Evolutionary conservation across 1,140 invertebrate species (phyloP), one percentile per base, ranked within the genome.

Genomic region (Bombus confusus): DNA sequence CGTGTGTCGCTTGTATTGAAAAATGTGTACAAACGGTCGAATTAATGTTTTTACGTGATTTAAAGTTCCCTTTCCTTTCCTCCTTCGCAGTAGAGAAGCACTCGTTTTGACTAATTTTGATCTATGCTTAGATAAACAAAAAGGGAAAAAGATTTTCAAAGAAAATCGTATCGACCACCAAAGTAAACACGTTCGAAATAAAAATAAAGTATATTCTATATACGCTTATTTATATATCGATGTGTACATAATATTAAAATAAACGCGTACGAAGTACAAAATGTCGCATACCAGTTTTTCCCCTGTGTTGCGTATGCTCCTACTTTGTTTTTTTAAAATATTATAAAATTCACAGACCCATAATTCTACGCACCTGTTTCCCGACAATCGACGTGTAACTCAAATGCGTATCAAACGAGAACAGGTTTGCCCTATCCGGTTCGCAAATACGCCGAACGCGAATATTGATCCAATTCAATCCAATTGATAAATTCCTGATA

Each of bases 401-500:
- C 25, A 74, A 74, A 66, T 69, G 28, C 25, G 59, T 52, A 73
- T 57, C 22, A 43, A 68, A 12, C 82, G 31, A 52, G 52, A 80
- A 85, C 83, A 72, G 78, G 78, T 81, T 85, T 74, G 78, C n/a
- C 41, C 69, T 85, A 85, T 68, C 77, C 39, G 41, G 39, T 68
- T 22, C 8, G 34, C 41, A 62, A 80, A 80, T 73, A 66, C 34
- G 10, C 39, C 57, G 52, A 47, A 68, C 57, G 43, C 43, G 83
- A 85, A 66, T 66, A 84, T 79, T 68, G 52, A 79, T 84, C 39
- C 69, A 79, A 52, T 43, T 34, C n/a, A 64, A 68, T 47, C 41
- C 41, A 57, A 85, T 73, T 73, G 52, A 73, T 62, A 39, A 57
- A 71, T 81, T 72, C 15, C 25, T 25, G 47, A 71, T 69, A 52